These are phyloP conservation scores for Noctua comes DNA, from an alignment of 2,888 invertebrate species.

Conservation along the genomic window DNA sequence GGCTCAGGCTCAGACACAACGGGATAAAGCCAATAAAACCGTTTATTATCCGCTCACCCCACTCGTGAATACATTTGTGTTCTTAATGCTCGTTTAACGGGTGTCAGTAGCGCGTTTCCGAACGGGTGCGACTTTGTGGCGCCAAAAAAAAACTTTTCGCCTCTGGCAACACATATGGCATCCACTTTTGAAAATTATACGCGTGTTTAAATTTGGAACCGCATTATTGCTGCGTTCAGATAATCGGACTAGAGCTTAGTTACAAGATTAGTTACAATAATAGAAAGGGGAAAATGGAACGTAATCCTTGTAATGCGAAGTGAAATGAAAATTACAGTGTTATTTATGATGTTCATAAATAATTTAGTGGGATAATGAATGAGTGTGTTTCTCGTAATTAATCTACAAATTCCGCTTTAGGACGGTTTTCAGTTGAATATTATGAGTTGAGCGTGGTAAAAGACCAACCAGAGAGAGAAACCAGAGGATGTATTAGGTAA, in stretches of 20 bases:
- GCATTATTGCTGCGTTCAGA: constrained; percentile 79
- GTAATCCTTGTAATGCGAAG: constrained; percentile 80
- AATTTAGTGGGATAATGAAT: constrained; percentile 50
- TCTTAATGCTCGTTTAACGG: constrained; percentile 80
- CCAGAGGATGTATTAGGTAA: not conserved
- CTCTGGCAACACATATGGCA: constrained; percentile 86
- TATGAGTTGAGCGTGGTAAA: not conserved
- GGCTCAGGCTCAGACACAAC: constrained; percentile 73
- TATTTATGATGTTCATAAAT: constrained; percentile 62
- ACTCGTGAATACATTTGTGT: constrained; percentile 81
- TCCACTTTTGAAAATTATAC: constrained; percentile 83
- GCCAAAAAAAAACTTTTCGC: constrained; percentile 78
- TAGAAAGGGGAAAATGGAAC: constrained; percentile 76
- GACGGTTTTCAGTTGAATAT: constrained; percentile 14
- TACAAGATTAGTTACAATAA: constrained; percentile 88
- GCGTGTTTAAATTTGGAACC: constrained; percentile 85
- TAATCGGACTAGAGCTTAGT: constrained; percentile 87
- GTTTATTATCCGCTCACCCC: constrained; percentile 84
- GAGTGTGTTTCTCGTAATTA: constrained; percentile 48
- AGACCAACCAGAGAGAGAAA: too few species aligned
- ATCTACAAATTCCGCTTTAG: constrained; percentile 23
- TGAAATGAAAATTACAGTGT: constrained; percentile 81
- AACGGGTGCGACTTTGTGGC: constrained; percentile 80
- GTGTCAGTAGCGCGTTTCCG: constrained; percentile 69
- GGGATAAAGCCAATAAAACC: constrained; percentile 84